Evolutionary conservation across 2,113 vertebrate species (phyloP).

Genomic region (Gasterosteus nipponicus): DNA sequence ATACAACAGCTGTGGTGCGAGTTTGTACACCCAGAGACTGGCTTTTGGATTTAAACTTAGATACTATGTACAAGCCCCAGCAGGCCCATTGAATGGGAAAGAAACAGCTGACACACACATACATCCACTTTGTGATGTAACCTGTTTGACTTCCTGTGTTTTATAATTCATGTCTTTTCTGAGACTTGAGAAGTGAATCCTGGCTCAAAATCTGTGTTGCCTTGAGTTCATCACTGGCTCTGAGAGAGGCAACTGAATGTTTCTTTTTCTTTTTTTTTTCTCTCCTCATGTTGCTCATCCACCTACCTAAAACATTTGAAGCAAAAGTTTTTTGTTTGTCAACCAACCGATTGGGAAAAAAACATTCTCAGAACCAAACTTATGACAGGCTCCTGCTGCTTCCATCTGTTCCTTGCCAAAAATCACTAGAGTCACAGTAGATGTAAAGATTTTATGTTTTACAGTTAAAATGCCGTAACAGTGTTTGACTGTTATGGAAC

Average conservation of each 20-base stretch:
- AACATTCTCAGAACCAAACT: slow-evolving; percentile 14
- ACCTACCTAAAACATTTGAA: slow-evolving; percentile 28
- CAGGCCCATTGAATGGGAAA: slow-evolving; percentile 35
- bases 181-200: neutral
- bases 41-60: slow-evolving; percentile 53
- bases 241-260: slow-evolving; percentile 42
- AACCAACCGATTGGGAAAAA: neutral
- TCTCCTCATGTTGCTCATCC: slow-evolving; percentile 33
- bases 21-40: slow-evolving; percentile 35
- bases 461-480: slow-evolving; percentile 23
- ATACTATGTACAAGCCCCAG: slow-evolving; percentile 49
- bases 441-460: slow-evolving; percentile 47
- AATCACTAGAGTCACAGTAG: slow-evolving; percentile 25
- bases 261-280: slow-evolving; percentile 9
- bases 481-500: slow-evolving; percentile 9
- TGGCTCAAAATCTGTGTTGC: neutral
- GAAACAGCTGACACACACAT: slow-evolving; percentile 29
- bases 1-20: slow-evolving; percentile 44
- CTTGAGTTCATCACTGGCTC: slow-evolving; percentile 9
- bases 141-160: slow-evolving; percentile 45
- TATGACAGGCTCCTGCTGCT: slow-evolving; percentile 38
- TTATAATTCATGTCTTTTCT: slow-evolving; percentile 11
- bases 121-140: slow-evolving; percentile 22
- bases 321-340: slow-evolving; percentile 21
- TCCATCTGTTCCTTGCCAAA: slow-evolving; percentile 51